Base-by-base conservation (phyloP, 2,113 vertebrate species). In the Numenius arquata region DNA sequence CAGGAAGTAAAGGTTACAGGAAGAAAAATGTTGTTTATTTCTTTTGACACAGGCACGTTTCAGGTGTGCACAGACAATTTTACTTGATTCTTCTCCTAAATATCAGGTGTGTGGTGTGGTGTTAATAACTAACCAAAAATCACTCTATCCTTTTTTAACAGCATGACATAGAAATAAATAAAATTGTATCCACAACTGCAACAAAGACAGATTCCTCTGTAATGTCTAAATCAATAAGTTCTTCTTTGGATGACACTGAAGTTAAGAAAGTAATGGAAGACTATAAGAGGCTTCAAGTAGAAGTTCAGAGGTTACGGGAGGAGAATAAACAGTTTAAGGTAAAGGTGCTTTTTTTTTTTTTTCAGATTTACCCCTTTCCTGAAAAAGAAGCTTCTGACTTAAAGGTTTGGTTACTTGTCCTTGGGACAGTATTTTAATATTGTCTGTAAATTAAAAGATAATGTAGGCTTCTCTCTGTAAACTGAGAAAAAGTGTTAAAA, bases 261-360 rank as follows among this genome's bases (percentile, higher is more conserved):
- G 99, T 99, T 76, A 99, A 99, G 98, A 99, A 98, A 98, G 98
- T 99, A 97, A 98, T 99, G 99, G 99, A 99, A 85, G 99, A 99
- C 67, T 99, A 99, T 95, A 99, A 99, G 98, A 98, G 99, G 98
- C 98, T 99, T 98, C 99, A 99, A 96, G 97, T 98, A 82, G 99
- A 99, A 96, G 98, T 99, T 80, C 99, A 99, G 97, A 98, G 99
- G 98, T 99, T 99, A 97, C 98, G 99, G 96, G 99, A 99, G 97
- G 99, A 99, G 98, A 99, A 99, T 98, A 99, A 98, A 98, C 99
- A 99, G 88, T 99, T 99, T 96, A 98, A 99, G 99, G 99, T 99
- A 98, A 98, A 96, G 13, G 41, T 56, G 6, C 6, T 7, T 36
- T 6, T 67, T 77, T 70, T 75, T 36, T 93, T 81, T 79, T 59